phyloP scores from a whole-genome alignment of 2,797 vertebrate genomes.

The Enteromius mattozi region DNA sequence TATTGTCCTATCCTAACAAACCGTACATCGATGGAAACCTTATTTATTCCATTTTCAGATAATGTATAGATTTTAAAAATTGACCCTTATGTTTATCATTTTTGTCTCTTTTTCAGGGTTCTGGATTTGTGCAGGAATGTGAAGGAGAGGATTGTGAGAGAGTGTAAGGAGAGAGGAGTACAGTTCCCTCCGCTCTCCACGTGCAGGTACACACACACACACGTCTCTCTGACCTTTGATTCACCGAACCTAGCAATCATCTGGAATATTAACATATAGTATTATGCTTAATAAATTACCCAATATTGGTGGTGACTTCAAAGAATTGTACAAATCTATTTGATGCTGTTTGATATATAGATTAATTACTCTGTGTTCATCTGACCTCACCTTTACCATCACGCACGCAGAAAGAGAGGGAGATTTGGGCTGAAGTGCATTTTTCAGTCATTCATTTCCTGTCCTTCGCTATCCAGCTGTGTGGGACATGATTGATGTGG shows the following conservation, averaged over 20 bases:
- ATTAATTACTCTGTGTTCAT: not conserved
- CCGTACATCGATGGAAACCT: too few relatives aligned
- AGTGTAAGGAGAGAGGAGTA: conserved; percentile 97
- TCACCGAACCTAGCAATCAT: not conserved
- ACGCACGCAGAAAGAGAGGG: conserved; percentile 48
- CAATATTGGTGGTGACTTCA: not conserved
- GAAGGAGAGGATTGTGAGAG: conserved; percentile 90
- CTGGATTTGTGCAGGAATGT: conserved; percentile 97
- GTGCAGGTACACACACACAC: conserved; percentile 83
- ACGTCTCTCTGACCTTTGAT: not conserved
- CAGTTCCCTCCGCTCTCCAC: conserved; percentile 92
- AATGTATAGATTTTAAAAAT: too few relatives aligned
- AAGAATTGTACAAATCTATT: not conserved
- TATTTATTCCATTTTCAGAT: too few relatives aligned
- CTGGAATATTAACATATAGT: too few relatives aligned
- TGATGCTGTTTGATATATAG: not conserved
- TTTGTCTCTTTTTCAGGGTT: conserved; percentile 78
- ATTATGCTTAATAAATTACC: not conserved
- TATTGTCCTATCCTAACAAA: too few relatives aligned
- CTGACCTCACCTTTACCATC: conserved; percentile 23
- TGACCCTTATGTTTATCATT: too few relatives aligned
- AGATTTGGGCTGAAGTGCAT: conserved; percentile 71
- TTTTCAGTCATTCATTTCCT: conserved; percentile 80
- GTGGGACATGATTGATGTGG: conserved; percentile 82
- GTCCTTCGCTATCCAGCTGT: conserved; percentile 64